Percentiles rank a stretch among this genome's conserved stretches.
phyloP scores from a whole-genome alignment of 2,113 vertebrate genomes.

The Oryzias javanicus region DNA sequence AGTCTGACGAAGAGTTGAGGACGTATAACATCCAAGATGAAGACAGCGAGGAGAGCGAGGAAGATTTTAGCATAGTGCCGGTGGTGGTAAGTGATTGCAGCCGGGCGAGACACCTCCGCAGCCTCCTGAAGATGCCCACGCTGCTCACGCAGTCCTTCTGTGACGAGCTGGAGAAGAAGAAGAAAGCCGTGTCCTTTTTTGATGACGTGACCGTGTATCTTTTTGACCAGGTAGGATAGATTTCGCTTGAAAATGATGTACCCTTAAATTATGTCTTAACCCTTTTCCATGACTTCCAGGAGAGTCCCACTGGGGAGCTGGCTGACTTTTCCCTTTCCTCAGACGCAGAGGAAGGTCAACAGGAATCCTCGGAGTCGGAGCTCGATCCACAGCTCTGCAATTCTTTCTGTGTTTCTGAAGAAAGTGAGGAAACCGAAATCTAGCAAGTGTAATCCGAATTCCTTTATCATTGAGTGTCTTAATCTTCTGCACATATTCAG shows the following conservation, averaged over 20 bases:
- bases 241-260: background rate
- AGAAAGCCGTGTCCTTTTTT: conserved; percentile 95
- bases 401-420: conserved; percentile 31
- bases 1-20: conserved; percentile 92
- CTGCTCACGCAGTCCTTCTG: conserved; percentile 84
- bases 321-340: conserved; percentile 81
- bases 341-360: conserved; percentile 61
- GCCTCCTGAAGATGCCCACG: conserved; percentile 91
- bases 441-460: background rate
- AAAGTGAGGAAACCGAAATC: conserved; percentile 60
- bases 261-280: background rate
- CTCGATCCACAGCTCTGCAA: conserved; percentile 30
- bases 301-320: conserved; percentile 91
- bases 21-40: conserved; percentile 89
- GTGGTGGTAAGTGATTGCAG: conserved; percentile 92
- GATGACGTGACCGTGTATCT: conserved; percentile 97
- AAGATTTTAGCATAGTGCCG: conserved; percentile 82
- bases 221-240: conserved; percentile 90
- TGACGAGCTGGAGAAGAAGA: conserved; percentile 90
- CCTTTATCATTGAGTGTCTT: background rate
- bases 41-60: conserved; percentile 92
- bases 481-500: conserved; percentile 57
- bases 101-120: conserved; percentile 83
- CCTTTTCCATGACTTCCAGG: conserved; percentile 69
- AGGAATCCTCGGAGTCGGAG: conserved; percentile 38